Conservation (phyloP, 2,113 vertebrate genomes). For the Chamaea fasciata region DNA sequence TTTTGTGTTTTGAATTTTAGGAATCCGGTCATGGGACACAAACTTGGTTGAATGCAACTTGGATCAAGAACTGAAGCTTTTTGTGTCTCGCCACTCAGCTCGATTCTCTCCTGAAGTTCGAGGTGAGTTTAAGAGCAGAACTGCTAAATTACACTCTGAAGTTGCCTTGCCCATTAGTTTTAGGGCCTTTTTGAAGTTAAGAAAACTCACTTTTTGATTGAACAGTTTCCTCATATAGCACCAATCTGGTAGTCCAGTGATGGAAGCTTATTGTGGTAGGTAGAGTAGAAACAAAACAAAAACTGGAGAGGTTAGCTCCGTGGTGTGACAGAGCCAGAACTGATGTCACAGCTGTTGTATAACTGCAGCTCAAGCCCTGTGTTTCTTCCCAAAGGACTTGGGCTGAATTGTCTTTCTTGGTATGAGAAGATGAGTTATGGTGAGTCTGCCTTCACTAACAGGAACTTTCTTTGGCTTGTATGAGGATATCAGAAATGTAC, state of each 20-base stretch:
- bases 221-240: neutral
- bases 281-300: neutral
- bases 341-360: neutral
- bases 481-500: neutral
- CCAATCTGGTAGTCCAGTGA: neutral
- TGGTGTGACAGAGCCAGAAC: neutral
- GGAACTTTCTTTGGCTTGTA: neutral
- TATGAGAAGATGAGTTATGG: neutral
- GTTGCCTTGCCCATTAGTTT: neutral
- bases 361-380: rapidly evolving
- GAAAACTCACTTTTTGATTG: neutral
- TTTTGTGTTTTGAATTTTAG: conserved; percentile 68
- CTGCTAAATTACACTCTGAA: neutral
- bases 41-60: conserved; percentile 93
- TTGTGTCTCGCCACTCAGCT: conserved; percentile 95
- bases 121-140: conserved; percentile 77
- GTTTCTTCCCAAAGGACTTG: neutral
- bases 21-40: conserved; percentile 97
- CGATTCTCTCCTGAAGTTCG: conserved; percentile 93
- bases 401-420: neutral
- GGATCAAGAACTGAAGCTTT: conserved; percentile 97
- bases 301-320: rapidly evolving
- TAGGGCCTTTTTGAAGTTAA: neutral
- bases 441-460: neutral
- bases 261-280: neutral